phyloP scores from a whole-genome alignment of 2,888 invertebrate genomes.

The Andrena chrysosceles region DNA sequence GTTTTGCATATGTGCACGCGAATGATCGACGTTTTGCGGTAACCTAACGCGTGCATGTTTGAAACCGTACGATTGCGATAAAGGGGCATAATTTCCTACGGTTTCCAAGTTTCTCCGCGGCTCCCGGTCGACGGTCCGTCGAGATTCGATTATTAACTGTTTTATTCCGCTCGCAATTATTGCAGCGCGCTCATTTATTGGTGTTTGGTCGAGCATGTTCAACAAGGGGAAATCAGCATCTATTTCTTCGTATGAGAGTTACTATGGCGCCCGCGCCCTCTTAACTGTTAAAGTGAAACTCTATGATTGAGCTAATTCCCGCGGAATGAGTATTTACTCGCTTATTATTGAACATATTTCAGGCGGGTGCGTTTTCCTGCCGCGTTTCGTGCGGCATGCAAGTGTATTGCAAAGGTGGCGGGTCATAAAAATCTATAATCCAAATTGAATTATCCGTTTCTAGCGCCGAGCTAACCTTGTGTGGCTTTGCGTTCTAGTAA shows the following conservation, averaged over 20 bases:
- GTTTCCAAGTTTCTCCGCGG: slow-evolving; percentile 15
- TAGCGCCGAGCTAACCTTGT: not conserved
- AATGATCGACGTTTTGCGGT: slow-evolving; percentile 18
- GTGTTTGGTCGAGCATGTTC: slow-evolving; percentile 1
- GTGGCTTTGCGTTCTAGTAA: not conserved
- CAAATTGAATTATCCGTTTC: slow-evolving; percentile 5
- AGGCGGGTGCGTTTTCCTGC: not conserved
- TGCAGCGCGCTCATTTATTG: slow-evolving; percentile 18
- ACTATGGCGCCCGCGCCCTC: not conserved
- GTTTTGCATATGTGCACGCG: slow-evolving; percentile 13
- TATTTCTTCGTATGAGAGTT: slow-evolving; percentile 17
- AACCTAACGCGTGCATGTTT: not conserved
- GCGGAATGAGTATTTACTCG: slow-evolving; percentile 21
- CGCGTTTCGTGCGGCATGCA: slow-evolving; percentile 1
- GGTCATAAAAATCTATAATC: slow-evolving; percentile 8
- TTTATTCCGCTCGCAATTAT: slow-evolving; percentile 16
- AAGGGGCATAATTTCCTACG: not conserved
- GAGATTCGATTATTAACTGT: slow-evolving; percentile 8
- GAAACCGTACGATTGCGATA: not conserved
- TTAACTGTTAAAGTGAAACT: slow-evolving; percentile 51
- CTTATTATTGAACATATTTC: slow-evolving; percentile 16
- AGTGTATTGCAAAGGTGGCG: not conserved
- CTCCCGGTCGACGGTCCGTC: not conserved
- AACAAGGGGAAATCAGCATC: slow-evolving; percentile 58
- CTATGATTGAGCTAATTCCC: slow-evolving; percentile 51